A percentile compares a stretch with the other conserved stretches of the same genome.
Evolutionary conservation across 2,113 vertebrate genomes (phyloP).

Genomic region (Asarcornis scutulata): DNA sequence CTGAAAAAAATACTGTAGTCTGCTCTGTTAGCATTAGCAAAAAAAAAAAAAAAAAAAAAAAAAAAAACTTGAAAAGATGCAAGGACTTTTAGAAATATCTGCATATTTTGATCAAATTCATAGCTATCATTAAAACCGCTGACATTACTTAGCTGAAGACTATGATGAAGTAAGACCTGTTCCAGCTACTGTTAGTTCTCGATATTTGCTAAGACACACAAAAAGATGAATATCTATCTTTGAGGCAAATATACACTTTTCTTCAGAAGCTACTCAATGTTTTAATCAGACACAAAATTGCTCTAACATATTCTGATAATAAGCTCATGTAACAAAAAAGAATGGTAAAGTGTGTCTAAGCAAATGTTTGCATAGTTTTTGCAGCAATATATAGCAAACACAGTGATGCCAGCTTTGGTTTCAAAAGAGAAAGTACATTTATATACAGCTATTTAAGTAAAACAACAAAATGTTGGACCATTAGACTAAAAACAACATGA

Average conservation of each 20-base stretch:
- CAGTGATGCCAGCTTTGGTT: background rate
- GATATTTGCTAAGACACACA: background rate
- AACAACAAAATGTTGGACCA: accelerated
- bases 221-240: background rate
- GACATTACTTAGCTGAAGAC: background rate
- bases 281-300: background rate
- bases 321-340: background rate
- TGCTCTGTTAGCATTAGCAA: background rate
- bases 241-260: background rate
- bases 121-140: background rate
- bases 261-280: background rate
- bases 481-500: background rate
- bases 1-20: background rate
- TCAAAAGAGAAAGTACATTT: background rate
- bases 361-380: background rate
- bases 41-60: background rate
- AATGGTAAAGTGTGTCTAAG: background rate
- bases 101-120: background rate
- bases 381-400: background rate
- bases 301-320: background rate
- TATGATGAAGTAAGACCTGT: background rate
- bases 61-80: background rate
- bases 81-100: background rate
- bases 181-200: background rate
- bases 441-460: background rate